These are phyloP conservation scores for Centropyge bicolor DNA, from an alignment of 2,797 vertebrate genomes.

Conservation along the genomic window DNA sequence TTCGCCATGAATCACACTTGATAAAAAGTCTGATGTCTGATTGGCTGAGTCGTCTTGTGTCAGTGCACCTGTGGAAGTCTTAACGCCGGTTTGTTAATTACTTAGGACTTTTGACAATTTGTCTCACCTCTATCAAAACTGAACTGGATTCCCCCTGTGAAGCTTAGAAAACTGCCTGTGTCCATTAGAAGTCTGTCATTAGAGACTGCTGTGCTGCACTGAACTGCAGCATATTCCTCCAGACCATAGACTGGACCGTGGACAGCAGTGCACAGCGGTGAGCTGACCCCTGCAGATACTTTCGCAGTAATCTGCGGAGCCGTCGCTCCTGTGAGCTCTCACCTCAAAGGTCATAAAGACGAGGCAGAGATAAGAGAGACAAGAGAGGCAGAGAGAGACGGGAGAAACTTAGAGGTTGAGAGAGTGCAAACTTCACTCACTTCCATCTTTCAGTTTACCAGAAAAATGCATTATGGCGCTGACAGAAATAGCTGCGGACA, in stretches of 20 bases:
- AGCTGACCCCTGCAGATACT: constrained; percentile 34
- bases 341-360: constrained; percentile 55
- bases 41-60: neutral
- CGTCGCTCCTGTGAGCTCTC: constrained; percentile 32
- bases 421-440: constrained; percentile 16
- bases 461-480: constrained; percentile 67
- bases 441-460: constrained; percentile 50
- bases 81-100: neutral
- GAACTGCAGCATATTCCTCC: constrained; percentile 1
- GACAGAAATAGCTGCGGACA: constrained; percentile 61
- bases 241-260: neutral
- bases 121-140: neutral
- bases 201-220: constrained; percentile 16
- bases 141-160: neutral
- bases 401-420: constrained; percentile 1
- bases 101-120: neutral
- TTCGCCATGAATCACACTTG: constrained; percentile 5
- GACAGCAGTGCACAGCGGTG: constrained; percentile 17
- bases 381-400: neutral
- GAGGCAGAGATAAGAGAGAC: constrained; percentile 11
- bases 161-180: neutral
- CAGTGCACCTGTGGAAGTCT: neutral
- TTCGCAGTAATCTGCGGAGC: constrained; percentile 29
- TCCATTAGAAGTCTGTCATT: constrained; percentile 11
- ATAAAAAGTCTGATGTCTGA: neutral